A percentile compares a stretch with the other conserved stretches of the same genome.
These are phyloP conservation scores for Pagrus major DNA, from an alignment of 2,113 vertebrate genomes.

Conservation along the genomic window DNA sequence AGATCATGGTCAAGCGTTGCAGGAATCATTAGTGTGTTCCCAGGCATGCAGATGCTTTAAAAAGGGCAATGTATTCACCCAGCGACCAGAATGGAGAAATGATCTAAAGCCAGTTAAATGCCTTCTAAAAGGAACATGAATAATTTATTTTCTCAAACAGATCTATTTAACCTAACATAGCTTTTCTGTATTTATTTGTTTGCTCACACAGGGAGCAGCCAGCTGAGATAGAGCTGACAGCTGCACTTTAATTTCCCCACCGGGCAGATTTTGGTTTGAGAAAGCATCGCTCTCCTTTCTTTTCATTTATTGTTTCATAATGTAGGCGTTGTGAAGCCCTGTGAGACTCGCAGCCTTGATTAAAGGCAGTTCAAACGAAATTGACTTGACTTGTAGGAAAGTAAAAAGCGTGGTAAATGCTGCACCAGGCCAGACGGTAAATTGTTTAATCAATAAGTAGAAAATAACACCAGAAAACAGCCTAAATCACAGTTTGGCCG, in stretches of 20 bases:
- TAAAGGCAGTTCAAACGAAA: conserved; percentile 47
- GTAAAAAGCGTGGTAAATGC: background rate
- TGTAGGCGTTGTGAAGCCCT: conserved; percentile 1
- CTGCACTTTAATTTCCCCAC: conserved; percentile 48
- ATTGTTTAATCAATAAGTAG: conserved; percentile 1
- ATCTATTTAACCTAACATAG: conserved; percentile 56
- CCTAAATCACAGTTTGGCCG: background rate
- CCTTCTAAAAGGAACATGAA: conserved; percentile 58
- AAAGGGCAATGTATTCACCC: conserved; percentile 45
- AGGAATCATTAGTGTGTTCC: conserved; percentile 43
- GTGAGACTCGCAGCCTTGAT: conserved; percentile 31
- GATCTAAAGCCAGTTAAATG: conserved; percentile 45
- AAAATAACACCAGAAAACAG: background rate
- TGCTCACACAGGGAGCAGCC: conserved; percentile 14
- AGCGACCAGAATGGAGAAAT: conserved; percentile 30
- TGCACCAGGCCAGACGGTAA: background rate
- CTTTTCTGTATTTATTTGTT: conserved; percentile 49
- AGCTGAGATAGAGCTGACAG: conserved; percentile 13
- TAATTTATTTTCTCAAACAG: conserved; percentile 59
- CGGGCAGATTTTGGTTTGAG: conserved; percentile 23
- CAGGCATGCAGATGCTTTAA: conserved; percentile 26
- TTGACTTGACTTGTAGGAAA: conserved; percentile 9
- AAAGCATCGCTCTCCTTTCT: background rate
- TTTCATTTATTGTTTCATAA: conserved; percentile 37
- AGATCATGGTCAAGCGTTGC: conserved; percentile 43